These are phyloP conservation scores for Xestobium rufovillosum DNA, from an alignment of 2,888 invertebrate species.

Conservation along the genomic window DNA sequence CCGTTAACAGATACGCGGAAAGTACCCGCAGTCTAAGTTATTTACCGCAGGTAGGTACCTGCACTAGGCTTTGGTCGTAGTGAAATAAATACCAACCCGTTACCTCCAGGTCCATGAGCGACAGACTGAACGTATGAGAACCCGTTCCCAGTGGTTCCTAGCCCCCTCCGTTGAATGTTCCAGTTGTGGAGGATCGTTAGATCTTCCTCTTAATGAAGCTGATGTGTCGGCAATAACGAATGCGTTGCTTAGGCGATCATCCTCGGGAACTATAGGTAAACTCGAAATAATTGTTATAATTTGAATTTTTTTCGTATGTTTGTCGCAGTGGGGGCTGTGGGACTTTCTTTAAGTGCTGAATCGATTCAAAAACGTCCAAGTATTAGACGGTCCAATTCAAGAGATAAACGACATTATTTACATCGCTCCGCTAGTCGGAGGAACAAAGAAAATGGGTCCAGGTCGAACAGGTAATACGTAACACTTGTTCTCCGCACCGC, in stretches of 20 bases:
- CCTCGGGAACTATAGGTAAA: slow-evolving; percentile 52
- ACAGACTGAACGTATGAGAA: slow-evolving; percentile 93
- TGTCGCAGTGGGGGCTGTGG: slow-evolving; percentile 48
- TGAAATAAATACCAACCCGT: slow-evolving; percentile 6
- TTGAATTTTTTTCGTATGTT: slow-evolving; percentile 3
- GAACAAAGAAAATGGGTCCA: slow-evolving; percentile 50
- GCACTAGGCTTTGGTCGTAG: neutral
- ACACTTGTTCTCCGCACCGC: slow-evolving; percentile 2
- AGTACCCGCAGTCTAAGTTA: slow-evolving; percentile 87
- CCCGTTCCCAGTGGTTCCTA: slow-evolving; percentile 96
- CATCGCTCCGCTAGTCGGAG: slow-evolving; percentile 49
- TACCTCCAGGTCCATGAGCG: slow-evolving; percentile 79
- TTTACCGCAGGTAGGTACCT: slow-evolving; percentile 72
- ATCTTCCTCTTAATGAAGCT: slow-evolving; percentile 41
- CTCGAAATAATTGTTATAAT: slow-evolving; percentile 7
- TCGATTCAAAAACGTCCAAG: slow-evolving; percentile 54
- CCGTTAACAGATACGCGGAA: slow-evolving; percentile 84
- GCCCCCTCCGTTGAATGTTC: slow-evolving; percentile 54
- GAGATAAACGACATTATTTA: slow-evolving; percentile 48
- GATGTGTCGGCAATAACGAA: slow-evolving; percentile 40
- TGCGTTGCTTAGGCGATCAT: slow-evolving; percentile 45
- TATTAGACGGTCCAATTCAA: slow-evolving; percentile 49
- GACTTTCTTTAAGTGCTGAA: slow-evolving; percentile 56
- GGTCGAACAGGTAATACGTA: slow-evolving; percentile 37
- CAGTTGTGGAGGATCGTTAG: slow-evolving; percentile 43